Conservation (phyloP, 2,113 vertebrate species). For the Trematomus loennbergii region DNA sequence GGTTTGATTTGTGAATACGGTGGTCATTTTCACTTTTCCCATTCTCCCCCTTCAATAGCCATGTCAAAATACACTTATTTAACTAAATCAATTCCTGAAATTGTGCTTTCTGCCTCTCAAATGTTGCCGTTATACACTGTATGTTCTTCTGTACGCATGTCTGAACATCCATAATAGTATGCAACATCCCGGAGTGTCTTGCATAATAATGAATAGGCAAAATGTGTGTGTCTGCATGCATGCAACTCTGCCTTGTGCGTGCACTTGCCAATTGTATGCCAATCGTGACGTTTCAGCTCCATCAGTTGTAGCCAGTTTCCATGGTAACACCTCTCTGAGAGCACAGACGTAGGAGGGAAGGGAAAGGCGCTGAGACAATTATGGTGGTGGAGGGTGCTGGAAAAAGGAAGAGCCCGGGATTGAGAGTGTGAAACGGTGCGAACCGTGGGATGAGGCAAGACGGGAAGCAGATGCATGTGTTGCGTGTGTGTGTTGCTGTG, state of each 20-base stretch:
- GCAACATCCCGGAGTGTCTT: constrained; percentile 39
- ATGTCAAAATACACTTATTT: background rate
- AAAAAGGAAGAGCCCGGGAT: constrained; percentile 65
- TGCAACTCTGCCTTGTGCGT: background rate
- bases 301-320: constrained; percentile 87
- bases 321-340: constrained; percentile 81
- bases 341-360: constrained; percentile 73
- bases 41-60: background rate
- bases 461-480: constrained; percentile 47
- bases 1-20: background rate
- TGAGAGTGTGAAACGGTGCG: constrained; percentile 61
- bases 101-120: too few relatives aligned
- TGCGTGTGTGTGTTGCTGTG: constrained; percentile 2
- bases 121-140: background rate
- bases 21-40: background rate
- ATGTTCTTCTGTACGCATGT: background rate
- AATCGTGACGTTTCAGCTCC: constrained; percentile 72
- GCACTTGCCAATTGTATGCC: constrained; percentile 68
- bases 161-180: constrained; percentile 12
- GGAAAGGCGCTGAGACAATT: constrained; percentile 67
- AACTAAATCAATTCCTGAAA: background rate
- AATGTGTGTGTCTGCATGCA: constrained; percentile 7
- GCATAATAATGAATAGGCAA: constrained; percentile 69
- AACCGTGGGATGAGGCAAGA: constrained; percentile 53
- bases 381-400: constrained; percentile 63